Percentiles rank a stretch among this genome's conserved stretches.
phyloP scores from a whole-genome alignment of 2,113 vertebrate genomes.

The Dunckerocampus dactyliophorus region DNA sequence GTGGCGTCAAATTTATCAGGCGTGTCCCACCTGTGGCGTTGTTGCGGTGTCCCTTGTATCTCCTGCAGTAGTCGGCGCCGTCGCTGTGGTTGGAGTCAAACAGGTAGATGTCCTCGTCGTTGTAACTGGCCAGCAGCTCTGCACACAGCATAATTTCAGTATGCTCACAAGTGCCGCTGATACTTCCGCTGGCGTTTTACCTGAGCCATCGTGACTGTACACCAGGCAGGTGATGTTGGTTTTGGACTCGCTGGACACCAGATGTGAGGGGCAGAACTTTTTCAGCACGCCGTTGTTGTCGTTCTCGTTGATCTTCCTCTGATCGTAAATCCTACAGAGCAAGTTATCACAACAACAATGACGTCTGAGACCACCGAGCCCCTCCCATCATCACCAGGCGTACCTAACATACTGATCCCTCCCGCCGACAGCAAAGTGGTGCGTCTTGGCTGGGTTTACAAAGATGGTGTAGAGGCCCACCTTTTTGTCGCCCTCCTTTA shows the following conservation, averaged over 20 bases:
- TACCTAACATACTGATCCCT: slow-evolving; percentile 89
- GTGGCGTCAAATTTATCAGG: neutral
- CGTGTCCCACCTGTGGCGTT: slow-evolving; percentile 82
- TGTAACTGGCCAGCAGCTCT: slow-evolving; percentile 94
- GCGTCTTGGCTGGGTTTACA: slow-evolving; percentile 89
- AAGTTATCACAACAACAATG: neutral
- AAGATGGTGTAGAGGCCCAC: slow-evolving; percentile 94
- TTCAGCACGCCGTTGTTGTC: slow-evolving; percentile 94
- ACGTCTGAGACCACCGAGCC: neutral
- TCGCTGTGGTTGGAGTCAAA: slow-evolving; percentile 92
- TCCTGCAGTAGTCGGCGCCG: slow-evolving; percentile 83
- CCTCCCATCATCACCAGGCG: neutral
- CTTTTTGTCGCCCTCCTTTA: slow-evolving; percentile 95
- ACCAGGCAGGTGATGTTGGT: slow-evolving; percentile 96
- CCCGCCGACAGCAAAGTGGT: slow-evolving; percentile 92
- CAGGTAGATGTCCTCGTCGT: slow-evolving; percentile 95
- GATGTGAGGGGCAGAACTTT: slow-evolving; percentile 92
- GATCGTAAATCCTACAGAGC: slow-evolving; percentile 86
- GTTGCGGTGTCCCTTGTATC: slow-evolving; percentile 92
- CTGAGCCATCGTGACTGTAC: slow-evolving; percentile 92
- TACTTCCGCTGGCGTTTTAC: slow-evolving; percentile 46
- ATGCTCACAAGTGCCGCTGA: too few relatives aligned
- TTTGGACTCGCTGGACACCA: slow-evolving; percentile 95
- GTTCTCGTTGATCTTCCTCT: slow-evolving; percentile 92
- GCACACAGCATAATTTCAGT: neutral